Percentiles rank a stretch among this genome's conserved stretches.
These are phyloP conservation scores for Pterocles burchelli DNA, from an alignment of 2,113 vertebrate species.

Conservation along the genomic window DNA sequence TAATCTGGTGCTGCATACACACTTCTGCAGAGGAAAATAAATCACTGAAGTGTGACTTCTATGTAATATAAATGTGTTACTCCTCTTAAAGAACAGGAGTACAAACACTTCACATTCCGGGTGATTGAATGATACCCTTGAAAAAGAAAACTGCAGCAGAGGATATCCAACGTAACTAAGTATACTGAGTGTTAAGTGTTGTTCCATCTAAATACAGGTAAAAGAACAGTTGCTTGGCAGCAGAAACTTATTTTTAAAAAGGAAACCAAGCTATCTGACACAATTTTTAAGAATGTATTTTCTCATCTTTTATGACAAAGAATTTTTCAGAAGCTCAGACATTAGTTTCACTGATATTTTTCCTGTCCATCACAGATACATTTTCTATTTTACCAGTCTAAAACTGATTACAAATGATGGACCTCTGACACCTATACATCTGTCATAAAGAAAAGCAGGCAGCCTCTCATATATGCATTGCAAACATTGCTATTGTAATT, in stretches of 20 bases:
- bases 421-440: background rate
- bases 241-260: background rate
- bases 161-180: background rate
- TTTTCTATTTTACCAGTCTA: background rate
- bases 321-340: slow-evolving; percentile 8
- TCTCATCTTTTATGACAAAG: slow-evolving; percentile 14
- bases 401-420: slow-evolving; percentile 10
- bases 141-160: slow-evolving; percentile 22
- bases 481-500: background rate
- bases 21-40: slow-evolving; percentile 49
- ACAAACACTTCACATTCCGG: slow-evolving; percentile 47
- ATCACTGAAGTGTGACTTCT: slow-evolving; percentile 51
- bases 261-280: background rate
- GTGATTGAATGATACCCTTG: slow-evolving; percentile 48
- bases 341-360: slow-evolving; percentile 18
- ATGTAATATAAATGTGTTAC: slow-evolving; percentile 48
- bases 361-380: background rate
- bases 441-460: background rate
- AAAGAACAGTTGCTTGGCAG: slow-evolving; percentile 16
- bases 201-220: slow-evolving; percentile 17
- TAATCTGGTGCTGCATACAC: slow-evolving; percentile 22
- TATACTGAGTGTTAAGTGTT: slow-evolving; percentile 18
- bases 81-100: slow-evolving; percentile 53
- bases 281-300: slow-evolving; percentile 13
- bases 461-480: background rate